Base-by-base conservation (phyloP, 2,888 invertebrate species). In the Melanostoma scalare region DNA sequence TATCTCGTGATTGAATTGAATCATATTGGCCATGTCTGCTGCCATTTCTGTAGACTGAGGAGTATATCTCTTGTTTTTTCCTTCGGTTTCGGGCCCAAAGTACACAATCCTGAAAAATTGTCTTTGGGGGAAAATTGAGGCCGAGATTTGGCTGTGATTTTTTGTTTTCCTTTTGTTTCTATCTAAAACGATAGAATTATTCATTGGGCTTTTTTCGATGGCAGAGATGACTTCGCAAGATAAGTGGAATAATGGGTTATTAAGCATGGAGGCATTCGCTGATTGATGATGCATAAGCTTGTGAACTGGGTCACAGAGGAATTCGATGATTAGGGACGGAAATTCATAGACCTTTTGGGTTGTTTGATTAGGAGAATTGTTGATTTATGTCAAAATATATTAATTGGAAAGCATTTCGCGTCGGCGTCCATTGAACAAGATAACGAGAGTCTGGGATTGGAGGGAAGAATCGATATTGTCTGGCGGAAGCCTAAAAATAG, bases 191-290 rank as follows among this genome's bases (percentile, higher is more conserved):
- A 71, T 69, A 61, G 61, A 79, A 75, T 84, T 79, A 84, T 84
- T 84, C 84, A 75, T 84, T 63, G 63, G 5, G 60, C 5, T 35
- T 36, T 30, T 30, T 10, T 10, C 5, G 1, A 35, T 10, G 10
- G 53, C 40, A 58, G 55, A 53, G 79, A 79, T 79, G 74, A 61
- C 48, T 68, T 63, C 31, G 44, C 9, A 69, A 61, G 69, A 71
- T 74, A 75, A 71, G 69, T 75, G 42, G 71, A 67, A 65, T 78
- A 84, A 84, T 84, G 84, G 84, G 79, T 79, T 84, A 71, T 74
- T 74, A 79, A 84, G 79, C 36, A 68, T 46, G 65, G 35, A 69
- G 65, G 71, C 67, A 79, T 74, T 65, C 46, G 53, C 74, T 84
- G 74, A 84, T 79, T 79, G 79, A 84, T 84, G 79, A 79, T 75